Evolutionary conservation across 1,140 invertebrate genomes (phyloP), one percentile per base, ranked within the genome.

Genomic region (Aphelinus atriplicis): DNA sequence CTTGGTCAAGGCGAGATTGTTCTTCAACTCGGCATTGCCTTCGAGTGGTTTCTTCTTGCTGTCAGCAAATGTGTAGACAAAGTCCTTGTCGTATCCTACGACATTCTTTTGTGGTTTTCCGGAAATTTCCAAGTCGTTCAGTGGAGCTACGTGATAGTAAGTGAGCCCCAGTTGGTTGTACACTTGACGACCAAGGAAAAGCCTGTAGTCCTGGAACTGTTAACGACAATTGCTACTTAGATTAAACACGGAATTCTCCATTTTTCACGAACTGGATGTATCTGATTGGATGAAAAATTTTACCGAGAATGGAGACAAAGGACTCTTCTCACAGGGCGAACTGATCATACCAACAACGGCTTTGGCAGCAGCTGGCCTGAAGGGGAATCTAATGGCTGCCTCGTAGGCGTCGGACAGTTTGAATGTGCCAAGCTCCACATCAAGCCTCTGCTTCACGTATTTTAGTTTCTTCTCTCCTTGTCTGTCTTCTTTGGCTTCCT

Each of bases 361-460:
- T 78, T 91, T 92, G 0, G 88, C 87, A 3, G 92, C 89, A 4
- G 88, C 89, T 3, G 89, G 83, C 82, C 92, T 89, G 87, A 91
- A 93, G 55, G 91, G 91, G 87, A 91, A 93, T 6, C 87, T 78
- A 3, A 90, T 80, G 3, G 89, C 91, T 77, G 90, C 85, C 42
- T 87, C 79, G 78, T 91, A 91, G 43, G 91, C 90, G 43, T 84
- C 84, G 53, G 89, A 85, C 9, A 88, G 67, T 45, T 77, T 81
- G 62, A 85, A 83, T 0, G 81, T 84, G 2, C 85, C 85, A 7
- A 88, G 72, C 78, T 87, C 88, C 9, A 88, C 63, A 47, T 87
- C 78, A 56, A 85, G 43, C 56, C 78, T 82, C 71, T 87, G 84
- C 51, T 78, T 80, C 0, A 84, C 4, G 57, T 81, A 88, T 9